A percentile compares a stretch with the other conserved stretches of the same genome.
phyloP scores from a whole-genome alignment of 2,888 invertebrate species.

The Andrena minutula region DNA sequence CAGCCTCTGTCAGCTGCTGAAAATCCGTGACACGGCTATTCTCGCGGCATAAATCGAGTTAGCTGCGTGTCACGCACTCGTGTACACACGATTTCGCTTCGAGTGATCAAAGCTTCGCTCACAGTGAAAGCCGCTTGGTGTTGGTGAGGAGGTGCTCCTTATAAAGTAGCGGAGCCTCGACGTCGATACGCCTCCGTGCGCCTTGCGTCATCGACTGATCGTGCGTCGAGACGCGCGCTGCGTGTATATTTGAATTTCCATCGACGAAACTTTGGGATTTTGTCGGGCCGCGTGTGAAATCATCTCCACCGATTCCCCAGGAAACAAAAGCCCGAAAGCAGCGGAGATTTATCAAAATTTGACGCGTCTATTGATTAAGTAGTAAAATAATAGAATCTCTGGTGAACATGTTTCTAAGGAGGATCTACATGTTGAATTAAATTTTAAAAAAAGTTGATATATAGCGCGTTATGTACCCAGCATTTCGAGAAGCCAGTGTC shows the following conservation, averaged over 20 bases:
- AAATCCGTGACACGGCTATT: slow-evolving; percentile 11
- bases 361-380: too few relatives aligned
- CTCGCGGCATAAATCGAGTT: slow-evolving; percentile 42
- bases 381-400: too few relatives aligned
- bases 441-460: background rate
- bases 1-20: slow-evolving; percentile 2
- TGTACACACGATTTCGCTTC: slow-evolving; percentile 44
- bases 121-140: slow-evolving; percentile 68
- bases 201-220: slow-evolving; percentile 79
- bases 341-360: too few relatives aligned
- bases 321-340: too few relatives aligned
- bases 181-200: slow-evolving; percentile 79
- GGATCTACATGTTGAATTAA: too few relatives aligned
- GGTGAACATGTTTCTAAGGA: too few relatives aligned
- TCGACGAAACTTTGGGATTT: slow-evolving; percentile 32
- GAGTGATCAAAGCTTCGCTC: slow-evolving; percentile 52
- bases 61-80: slow-evolving; percentile 43
- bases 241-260: slow-evolving; percentile 51
- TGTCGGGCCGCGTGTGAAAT: background rate
- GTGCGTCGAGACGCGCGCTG: slow-evolving; percentile 61
- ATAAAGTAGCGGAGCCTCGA: slow-evolving; percentile 80
- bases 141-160: slow-evolving; percentile 80
- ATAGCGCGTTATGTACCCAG: background rate
- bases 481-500: background rate
- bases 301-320: too few relatives aligned